These are phyloP conservation scores for Epiblema foenella DNA, from an alignment of 2,888 invertebrate species.

Conservation along the genomic window DNA sequence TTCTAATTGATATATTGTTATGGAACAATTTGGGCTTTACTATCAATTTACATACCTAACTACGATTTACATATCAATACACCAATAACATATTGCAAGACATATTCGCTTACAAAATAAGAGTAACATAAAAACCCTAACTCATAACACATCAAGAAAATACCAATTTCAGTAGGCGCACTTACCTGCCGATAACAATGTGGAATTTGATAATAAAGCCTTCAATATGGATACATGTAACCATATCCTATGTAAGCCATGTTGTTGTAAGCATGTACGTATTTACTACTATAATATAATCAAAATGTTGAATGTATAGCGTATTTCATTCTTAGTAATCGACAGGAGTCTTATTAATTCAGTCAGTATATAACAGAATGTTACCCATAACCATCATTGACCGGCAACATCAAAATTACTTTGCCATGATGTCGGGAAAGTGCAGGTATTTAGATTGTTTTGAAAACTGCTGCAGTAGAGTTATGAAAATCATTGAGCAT, in stretches of 20 bases:
- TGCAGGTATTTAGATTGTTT: too few relatives aligned
- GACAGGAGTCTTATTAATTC: constrained; percentile 11
- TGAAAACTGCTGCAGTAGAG: too few relatives aligned
- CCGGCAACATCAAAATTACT: background rate
- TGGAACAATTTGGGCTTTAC: constrained; percentile 30
- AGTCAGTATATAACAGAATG: background rate
- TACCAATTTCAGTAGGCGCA: too few relatives aligned
- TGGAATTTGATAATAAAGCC: constrained; percentile 33
- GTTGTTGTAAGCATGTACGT: constrained; percentile 39
- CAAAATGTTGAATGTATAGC: constrained; percentile 39
- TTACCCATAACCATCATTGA: background rate
- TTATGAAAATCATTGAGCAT: too few relatives aligned
- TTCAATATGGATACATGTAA: constrained; percentile 13
- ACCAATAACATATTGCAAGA: background rate
- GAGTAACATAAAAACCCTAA: background rate
- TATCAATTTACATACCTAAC: constrained; percentile 18
- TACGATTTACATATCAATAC: background rate
- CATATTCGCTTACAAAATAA: background rate
- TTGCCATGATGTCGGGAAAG: too few relatives aligned
- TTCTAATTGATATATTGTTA: constrained; percentile 40
- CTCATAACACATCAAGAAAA: background rate
- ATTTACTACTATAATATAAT: constrained; percentile 32
- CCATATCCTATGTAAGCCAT: constrained; percentile 36
- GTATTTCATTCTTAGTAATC: constrained; percentile 25
- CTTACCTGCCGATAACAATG: background rate